Conservation (phyloP, 2,888 invertebrate species). For the Tipula confusa region DNA sequence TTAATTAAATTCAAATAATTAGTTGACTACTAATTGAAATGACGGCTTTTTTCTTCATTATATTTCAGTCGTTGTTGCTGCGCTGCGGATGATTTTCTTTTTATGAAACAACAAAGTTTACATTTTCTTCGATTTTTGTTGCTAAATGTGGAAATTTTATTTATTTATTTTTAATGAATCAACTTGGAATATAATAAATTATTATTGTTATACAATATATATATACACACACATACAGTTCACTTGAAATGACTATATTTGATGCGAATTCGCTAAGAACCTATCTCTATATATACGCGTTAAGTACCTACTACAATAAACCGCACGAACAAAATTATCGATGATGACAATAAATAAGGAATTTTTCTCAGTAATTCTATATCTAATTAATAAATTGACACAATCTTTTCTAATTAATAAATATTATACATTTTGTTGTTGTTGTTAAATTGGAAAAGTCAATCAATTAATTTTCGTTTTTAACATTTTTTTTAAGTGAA, state of each 20-base stretch:
- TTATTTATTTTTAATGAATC: neutral
- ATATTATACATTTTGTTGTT: neutral
- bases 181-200: neutral
- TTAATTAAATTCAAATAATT: conserved; percentile 25
- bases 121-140: neutral
- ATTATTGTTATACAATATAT: neutral
- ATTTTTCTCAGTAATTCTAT: neutral
- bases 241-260: conserved; percentile 25
- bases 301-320: neutral
- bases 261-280: neutral
- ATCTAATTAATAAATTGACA: neutral
- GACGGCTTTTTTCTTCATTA: conserved; percentile 21
- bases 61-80: neutral
- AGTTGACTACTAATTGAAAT: conserved; percentile 20
- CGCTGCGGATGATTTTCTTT: neutral
- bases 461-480: neutral
- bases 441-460: neutral
- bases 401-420: neutral
- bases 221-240: neutral
- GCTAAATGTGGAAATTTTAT: neutral
- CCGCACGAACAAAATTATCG: neutral
- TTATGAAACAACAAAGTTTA: neutral
- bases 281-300: neutral
- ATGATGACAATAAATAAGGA: neutral
- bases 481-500: neutral